Evolutionary conservation across 2,888 invertebrate species (phyloP).

Genomic region (Torymus tubicola): DNA sequence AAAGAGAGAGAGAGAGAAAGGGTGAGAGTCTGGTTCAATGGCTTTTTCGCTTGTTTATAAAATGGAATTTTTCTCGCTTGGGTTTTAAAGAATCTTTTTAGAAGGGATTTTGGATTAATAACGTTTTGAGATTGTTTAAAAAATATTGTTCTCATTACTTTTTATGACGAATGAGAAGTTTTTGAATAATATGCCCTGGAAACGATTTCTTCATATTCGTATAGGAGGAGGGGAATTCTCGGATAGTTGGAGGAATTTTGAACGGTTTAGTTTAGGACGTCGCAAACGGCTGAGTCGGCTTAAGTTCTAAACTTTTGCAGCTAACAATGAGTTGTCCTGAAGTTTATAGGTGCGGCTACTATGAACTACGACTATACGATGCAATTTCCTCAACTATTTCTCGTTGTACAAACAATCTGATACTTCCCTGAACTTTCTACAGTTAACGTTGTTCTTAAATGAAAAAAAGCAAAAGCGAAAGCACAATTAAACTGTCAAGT

Average conservation of each 20-base stretch:
- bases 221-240: neutral
- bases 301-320: slow-evolving; percentile 23
- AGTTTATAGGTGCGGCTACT: slow-evolving; percentile 32
- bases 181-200: too few species aligned
- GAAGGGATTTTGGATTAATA: too few species aligned
- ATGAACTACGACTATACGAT: neutral
- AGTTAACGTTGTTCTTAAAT: too few species aligned
- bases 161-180: too few species aligned
- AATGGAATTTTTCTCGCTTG: neutral
- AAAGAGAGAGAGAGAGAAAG: too few species aligned
- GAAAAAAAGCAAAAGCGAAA: too few species aligned
- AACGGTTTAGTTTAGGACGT: neutral
- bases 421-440: neutral
- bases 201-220: too few species aligned
- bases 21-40: neutral
- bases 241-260: slow-evolving; percentile 2
- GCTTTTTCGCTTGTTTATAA: neutral
- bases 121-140: too few species aligned
- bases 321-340: slow-evolving; percentile 25
- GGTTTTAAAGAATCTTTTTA: neutral
- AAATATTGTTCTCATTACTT: too few species aligned
- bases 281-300: neutral
- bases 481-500: too few species aligned
- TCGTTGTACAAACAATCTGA: neutral
- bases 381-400: slow-evolving; percentile 32